phyloP scores from a whole-genome alignment of 2,888 invertebrate genomes.

The Drosophila borealis region DNA sequence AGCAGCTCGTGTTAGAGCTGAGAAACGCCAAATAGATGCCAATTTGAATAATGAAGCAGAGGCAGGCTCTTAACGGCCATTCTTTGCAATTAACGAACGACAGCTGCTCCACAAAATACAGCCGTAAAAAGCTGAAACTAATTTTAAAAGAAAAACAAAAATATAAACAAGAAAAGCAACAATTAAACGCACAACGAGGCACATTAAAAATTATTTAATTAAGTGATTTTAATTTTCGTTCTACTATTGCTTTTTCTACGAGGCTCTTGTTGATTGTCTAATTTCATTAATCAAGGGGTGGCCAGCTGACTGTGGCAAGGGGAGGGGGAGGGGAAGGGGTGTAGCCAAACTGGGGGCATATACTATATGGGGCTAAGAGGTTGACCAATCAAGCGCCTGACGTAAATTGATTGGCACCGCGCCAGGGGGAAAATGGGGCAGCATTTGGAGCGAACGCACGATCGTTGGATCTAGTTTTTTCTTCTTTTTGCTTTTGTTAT shows the following conservation, averaged over 20 bases:
- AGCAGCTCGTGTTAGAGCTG: neutral
- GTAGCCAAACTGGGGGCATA: neutral
- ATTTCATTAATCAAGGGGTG: constrained; percentile 71
- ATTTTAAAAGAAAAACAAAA: neutral
- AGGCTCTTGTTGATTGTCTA: constrained; percentile 67
- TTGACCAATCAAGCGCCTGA: constrained; percentile 65
- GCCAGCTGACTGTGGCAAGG: too few species aligned
- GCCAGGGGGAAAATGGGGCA: constrained; percentile 52
- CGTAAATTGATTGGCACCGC: constrained; percentile 70
- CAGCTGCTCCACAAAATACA: constrained; percentile 67
- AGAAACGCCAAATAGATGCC: constrained; percentile 40
- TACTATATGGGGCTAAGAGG: constrained; percentile 34
- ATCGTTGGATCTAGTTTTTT: constrained; percentile 5
- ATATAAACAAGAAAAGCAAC: constrained; percentile 24
- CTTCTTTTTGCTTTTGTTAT: neutral
- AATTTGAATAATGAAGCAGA: constrained; percentile 63
- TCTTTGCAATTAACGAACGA: constrained; percentile 69
- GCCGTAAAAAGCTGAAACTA: constrained; percentile 18
- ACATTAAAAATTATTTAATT: constrained; percentile 80
- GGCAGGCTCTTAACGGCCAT: constrained; percentile 59
- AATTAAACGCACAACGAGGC: constrained; percentile 56
- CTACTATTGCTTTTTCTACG: constrained; percentile 33
- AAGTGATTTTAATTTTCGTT: constrained; percentile 76
- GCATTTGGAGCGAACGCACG: constrained; percentile 33
- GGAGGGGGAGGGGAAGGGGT: neutral